Evolutionary conservation across 2,888 invertebrate genomes (phyloP).

Genomic region (Carterocephalus palaemon): DNA sequence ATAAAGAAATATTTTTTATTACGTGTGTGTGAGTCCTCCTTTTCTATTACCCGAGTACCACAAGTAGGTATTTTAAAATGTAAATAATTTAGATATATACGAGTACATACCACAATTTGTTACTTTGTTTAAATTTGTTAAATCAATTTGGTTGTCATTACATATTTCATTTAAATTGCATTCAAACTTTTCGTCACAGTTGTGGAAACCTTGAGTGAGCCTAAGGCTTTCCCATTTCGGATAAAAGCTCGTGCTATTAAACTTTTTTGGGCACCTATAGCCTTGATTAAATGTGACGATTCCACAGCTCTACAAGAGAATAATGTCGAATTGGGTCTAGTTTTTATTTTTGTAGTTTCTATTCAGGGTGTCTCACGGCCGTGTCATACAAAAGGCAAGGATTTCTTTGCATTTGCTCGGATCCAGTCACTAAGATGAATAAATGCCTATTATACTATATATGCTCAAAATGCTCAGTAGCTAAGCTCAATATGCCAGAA

Average conservation of each 20-base stretch:
- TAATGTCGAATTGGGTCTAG: not conserved
- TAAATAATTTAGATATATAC: slow-evolving; percentile 9
- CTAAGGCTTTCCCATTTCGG: slow-evolving; percentile 62
- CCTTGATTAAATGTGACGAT: slow-evolving; percentile 47
- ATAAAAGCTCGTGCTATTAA: slow-evolving; percentile 44
- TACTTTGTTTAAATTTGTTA: slow-evolving; percentile 36
- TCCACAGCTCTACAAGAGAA: slow-evolving; percentile 40
- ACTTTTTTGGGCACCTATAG: slow-evolving; percentile 37
- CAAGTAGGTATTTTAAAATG: too few relatives aligned
- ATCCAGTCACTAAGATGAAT: too few relatives aligned
- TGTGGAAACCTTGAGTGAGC: slow-evolving; percentile 44
- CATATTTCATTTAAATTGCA: slow-evolving; percentile 42
- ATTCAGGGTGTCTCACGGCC: too few relatives aligned
- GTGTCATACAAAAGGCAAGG: too few relatives aligned
- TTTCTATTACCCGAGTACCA: too few relatives aligned
- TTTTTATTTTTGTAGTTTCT: too few relatives aligned
- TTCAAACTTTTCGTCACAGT: slow-evolving; percentile 45
- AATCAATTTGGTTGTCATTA: slow-evolving; percentile 47
- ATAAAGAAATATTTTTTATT: too few relatives aligned
- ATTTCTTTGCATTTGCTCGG: too few relatives aligned
- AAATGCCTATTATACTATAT: too few relatives aligned
- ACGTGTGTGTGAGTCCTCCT: too few relatives aligned
- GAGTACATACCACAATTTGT: slow-evolving; percentile 36
- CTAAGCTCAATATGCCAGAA: too few relatives aligned
- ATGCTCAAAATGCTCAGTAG: too few relatives aligned